Evolutionary conservation across 2,113 vertebrate species (phyloP), one percentile per base, ranked within the genome.

Genomic region (Phyllostomus hastatus): DNA sequence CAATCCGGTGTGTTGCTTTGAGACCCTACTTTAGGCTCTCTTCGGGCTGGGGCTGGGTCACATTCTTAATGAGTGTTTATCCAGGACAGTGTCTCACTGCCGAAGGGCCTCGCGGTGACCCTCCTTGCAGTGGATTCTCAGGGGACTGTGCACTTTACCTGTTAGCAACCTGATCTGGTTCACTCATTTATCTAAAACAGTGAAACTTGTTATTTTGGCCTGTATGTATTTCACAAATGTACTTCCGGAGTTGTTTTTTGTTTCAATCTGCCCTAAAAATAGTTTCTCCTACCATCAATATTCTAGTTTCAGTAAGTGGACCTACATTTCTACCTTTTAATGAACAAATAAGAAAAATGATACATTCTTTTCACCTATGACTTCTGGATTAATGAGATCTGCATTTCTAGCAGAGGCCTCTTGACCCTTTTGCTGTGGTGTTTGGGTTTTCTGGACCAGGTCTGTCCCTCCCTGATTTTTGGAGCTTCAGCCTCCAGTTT

Each of bases 31-130:
- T 26, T 19, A 57, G 81, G n/a, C 19, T 31, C 11, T 28, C 24
- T 50, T 57, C 11, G 9, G 48, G 10, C 38, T 1, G 11, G 50
- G 48, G 31, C 75, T n/a, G 0, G 33, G 31, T 43, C 17, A 7
- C 61, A 28, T 4, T 4, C 73, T 28, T 28, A 4, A 4, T 46
- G 46, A 26, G 26, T 46, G 43, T 72, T 75, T 66, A 33, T 28
- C 22, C 19, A 28, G 52, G 7, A 4, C 1, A 12, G 8, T 5
- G 10, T 31, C 46, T 35, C 1, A 1, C 48, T 14, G 12, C 5
- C 4, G 22, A 5, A 38, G 8, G 43, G 6, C 10, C 1, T n/a
- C 14, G 0, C 1, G 5, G 17, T 64, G 22, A 26, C n/a, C 72
- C 3, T 50, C 28, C 33, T 43, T 52, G 35, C 52, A 28, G 26